A percentile compares a stretch with the other conserved stretches of the same genome.
Conservation (phyloP, 2,113 vertebrate genomes). For the Xyrauchen texanus region DNA sequence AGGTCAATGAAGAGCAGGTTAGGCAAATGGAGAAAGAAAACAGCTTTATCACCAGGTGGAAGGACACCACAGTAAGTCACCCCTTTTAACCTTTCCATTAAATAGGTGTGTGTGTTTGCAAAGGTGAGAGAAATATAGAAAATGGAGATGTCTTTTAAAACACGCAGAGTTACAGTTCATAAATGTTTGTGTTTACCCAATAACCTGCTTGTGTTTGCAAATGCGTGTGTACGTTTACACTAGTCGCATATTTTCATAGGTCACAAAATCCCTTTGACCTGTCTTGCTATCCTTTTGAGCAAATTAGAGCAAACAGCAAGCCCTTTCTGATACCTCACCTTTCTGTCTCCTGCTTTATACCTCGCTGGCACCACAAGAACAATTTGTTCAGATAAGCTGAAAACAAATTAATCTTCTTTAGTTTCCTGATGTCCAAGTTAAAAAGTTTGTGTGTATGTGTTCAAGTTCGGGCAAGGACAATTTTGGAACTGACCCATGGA, state of each 20-base stretch:
- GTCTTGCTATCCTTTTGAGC: slow-evolving; percentile 48
- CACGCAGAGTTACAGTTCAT: neutral
- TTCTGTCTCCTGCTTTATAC: slow-evolving; percentile 56
- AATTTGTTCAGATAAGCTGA: slow-evolving; percentile 66
- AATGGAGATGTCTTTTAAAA: neutral
- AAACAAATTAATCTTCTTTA: slow-evolving; percentile 62
- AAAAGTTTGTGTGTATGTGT: neutral
- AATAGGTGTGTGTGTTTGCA: slow-evolving; percentile 31
- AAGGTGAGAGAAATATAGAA: neutral
- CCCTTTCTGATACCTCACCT: slow-evolving; percentile 16
- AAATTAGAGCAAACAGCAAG: slow-evolving; percentile 24
- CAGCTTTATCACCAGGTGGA: slow-evolving; percentile 93
- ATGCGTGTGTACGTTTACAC: slow-evolving; percentile 19
- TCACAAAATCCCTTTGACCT: slow-evolving; percentile 10
- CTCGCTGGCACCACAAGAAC: slow-evolving; percentile 59
- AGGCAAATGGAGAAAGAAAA: slow-evolving; percentile 98
- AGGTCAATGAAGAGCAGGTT: slow-evolving; percentile 93
- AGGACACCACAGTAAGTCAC: slow-evolving; percentile 85
- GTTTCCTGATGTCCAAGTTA: slow-evolving; percentile 4
- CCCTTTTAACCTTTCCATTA: slow-evolving; percentile 20
- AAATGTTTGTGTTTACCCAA: neutral
- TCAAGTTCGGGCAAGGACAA: neutral
- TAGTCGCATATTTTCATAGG: neutral
- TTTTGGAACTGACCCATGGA: neutral
- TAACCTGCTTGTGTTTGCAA: neutral